Base-by-base conservation (phyloP, 2,888 invertebrate genomes). In the Lutraria lutraria region DNA sequence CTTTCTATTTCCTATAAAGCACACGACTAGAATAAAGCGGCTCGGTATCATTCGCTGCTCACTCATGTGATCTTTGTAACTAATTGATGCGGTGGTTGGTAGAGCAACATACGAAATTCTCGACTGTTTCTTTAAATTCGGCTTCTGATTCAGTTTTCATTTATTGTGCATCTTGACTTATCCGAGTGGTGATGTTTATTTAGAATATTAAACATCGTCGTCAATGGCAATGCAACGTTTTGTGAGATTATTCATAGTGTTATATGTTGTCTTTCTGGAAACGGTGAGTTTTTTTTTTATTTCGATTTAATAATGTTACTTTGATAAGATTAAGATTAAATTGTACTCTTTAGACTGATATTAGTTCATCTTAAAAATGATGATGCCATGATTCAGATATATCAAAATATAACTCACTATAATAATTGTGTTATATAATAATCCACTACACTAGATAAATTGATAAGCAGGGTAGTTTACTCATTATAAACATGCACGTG, bases 81-180 rank as follows among this genome's bases (percentile, higher is more conserved):
- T 76, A 76, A 76, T 76, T 76, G 76, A 34, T 76, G 15, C 16
- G 76, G 76, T 76, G 76, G 31, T 68, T 25, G 76, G 31, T 6
- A 34, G 31, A 31, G 76, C 12, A 34, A 25, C 76, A 34, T 21
- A n/a, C 2, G 21, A 63, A 25, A 19, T 31, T 76, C 31, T 19
- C 25, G 6, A 16, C 76, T 19, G 12, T 76, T 76, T 76, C 76
- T 76, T 76, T 76, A 76, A 76, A 76, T 76, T 34, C 34, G 25
- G 76, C 29, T 15, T 76, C 34, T 2, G 16, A 31, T 34, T 76
- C 29, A 76, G 34, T 31, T 29, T 76, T 31, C 4, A 31, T 31
- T 76, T 76, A 76, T 76, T 76, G 76, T 76, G 76, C 76, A 34
- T 15, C 76, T 16, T 76, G 76, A 76, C 34, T 76, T 34, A 25